A percentile compares a stretch with the other conserved stretches of the same genome.
Evolutionary conservation across 1,140 invertebrate species (phyloP).

Genomic region (Coenobita brevimanus): DNA sequence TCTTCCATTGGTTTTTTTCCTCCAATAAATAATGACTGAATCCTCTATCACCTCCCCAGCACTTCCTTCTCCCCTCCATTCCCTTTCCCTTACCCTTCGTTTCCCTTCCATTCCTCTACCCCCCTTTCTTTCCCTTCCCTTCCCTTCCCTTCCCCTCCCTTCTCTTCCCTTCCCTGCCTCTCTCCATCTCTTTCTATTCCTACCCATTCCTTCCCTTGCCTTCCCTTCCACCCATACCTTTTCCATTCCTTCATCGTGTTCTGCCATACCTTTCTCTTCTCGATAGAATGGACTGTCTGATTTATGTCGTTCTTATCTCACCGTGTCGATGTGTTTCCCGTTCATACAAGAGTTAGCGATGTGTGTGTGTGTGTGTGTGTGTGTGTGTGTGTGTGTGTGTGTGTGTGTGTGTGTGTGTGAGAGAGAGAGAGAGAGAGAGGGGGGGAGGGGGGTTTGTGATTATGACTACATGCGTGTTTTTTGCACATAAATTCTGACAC

Average conservation of each 20-base stretch:
- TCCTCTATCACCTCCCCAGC: too few relatives aligned
- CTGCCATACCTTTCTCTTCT: neutral
- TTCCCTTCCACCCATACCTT: neutral
- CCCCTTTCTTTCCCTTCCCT: too few relatives aligned
- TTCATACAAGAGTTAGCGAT: neutral
- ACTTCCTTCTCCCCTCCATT: too few relatives aligned
- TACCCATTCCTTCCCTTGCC: neutral
- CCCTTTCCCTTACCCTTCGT: too few relatives aligned
- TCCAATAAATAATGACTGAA: too few relatives aligned
- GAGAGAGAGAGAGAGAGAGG: slow-evolving; percentile 20
- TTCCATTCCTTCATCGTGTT: neutral
- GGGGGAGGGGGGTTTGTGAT: neutral
- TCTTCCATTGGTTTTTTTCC: too few relatives aligned
- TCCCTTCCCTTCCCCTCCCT: too few relatives aligned
- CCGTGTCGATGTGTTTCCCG: neutral
- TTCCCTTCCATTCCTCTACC: too few relatives aligned
- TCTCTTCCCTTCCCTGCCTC: neutral
- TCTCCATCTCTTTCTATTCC: neutral
- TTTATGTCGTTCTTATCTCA: neutral
- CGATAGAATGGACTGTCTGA: neutral
- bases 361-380: too few relatives aligned
- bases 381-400: too few relatives aligned
- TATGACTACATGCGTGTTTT: too few relatives aligned
- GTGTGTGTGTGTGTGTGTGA: neutral
- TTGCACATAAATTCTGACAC: too few relatives aligned